Conservation (phyloP, 2,888 invertebrate genomes). For the Cataglyphis rosenhaueri region DNA sequence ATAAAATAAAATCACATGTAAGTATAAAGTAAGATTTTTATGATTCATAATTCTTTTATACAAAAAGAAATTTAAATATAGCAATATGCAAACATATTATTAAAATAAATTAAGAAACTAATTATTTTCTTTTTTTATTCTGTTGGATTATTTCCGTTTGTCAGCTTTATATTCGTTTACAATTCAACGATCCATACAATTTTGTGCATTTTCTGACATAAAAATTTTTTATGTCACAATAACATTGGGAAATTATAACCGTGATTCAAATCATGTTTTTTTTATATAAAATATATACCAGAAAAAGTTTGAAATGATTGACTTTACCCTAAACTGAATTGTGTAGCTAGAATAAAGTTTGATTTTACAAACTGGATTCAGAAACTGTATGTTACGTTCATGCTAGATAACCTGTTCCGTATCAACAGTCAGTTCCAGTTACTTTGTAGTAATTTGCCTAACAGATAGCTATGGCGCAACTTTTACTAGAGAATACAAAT, state of each 20-base stretch:
- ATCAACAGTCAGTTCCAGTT: constrained; percentile 51
- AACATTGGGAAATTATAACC: background rate
- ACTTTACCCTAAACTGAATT: constrained; percentile 13
- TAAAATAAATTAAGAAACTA: background rate
- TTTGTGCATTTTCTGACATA: background rate
- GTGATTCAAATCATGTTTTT: background rate
- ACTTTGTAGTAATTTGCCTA: constrained; percentile 52
- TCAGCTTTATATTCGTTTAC: background rate
- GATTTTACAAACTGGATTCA: constrained; percentile 43
- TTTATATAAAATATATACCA: background rate
- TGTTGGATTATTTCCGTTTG: background rate
- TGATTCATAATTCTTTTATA: constrained; percentile 18
- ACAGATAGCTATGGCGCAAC: constrained; percentile 49
- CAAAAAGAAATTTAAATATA: background rate
- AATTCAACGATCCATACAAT: background rate
- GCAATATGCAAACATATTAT: background rate
- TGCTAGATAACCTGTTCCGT: constrained; percentile 44
- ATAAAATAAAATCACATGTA: constrained; percentile 10
- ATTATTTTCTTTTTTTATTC: background rate
- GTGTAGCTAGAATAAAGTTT: constrained; percentile 19
- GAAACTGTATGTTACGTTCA: constrained; percentile 33
- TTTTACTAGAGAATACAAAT: constrained; percentile 55
- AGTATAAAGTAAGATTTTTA: background rate
- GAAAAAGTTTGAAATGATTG: constrained; percentile 13
- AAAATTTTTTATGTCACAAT: background rate